These are phyloP conservation scores for Himalopsyche phryganea DNA, from an alignment of 1,140 invertebrate genomes.

Conservation along the genomic window DNA sequence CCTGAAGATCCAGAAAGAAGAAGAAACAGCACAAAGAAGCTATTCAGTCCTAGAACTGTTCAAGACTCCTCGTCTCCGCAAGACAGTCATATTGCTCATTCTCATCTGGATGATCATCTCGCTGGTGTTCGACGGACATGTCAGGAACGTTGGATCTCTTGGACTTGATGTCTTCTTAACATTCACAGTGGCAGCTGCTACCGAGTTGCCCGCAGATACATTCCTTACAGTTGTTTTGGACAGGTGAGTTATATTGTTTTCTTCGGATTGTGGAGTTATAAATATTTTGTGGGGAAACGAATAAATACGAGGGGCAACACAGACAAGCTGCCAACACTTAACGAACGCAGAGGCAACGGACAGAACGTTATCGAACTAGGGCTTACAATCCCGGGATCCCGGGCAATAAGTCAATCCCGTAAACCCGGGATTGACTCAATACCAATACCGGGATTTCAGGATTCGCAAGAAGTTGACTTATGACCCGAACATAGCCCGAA, in stretches of 20 bases:
- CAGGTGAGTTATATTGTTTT: constrained; percentile 39
- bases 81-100: constrained; percentile 70
- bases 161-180: constrained; percentile 78
- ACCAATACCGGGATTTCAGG: too few species aligned
- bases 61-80: constrained; percentile 66
- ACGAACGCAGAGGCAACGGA: too few species aligned
- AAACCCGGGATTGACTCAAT: too few species aligned
- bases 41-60: constrained; percentile 79
- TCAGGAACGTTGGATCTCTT: constrained; percentile 76
- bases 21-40: constrained; percentile 61
- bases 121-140: constrained; percentile 82
- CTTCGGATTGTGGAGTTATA: too few species aligned
- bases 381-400: too few species aligned
- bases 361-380: too few species aligned
- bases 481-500: too few species aligned
- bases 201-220: constrained; percentile 79
- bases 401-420: too few species aligned
- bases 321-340: too few species aligned
- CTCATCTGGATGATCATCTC: constrained; percentile 84
- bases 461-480: too few species aligned
- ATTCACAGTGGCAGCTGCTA: constrained; percentile 78
- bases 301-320: too few species aligned
- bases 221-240: constrained; percentile 76
- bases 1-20: constrained; percentile 60
- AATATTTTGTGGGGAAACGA: too few species aligned